Evolutionary conservation across 2,797 vertebrate species (phyloP), one percentile per base, ranked within the genome.

Genomic region (Chloroceryle inda): DNA sequence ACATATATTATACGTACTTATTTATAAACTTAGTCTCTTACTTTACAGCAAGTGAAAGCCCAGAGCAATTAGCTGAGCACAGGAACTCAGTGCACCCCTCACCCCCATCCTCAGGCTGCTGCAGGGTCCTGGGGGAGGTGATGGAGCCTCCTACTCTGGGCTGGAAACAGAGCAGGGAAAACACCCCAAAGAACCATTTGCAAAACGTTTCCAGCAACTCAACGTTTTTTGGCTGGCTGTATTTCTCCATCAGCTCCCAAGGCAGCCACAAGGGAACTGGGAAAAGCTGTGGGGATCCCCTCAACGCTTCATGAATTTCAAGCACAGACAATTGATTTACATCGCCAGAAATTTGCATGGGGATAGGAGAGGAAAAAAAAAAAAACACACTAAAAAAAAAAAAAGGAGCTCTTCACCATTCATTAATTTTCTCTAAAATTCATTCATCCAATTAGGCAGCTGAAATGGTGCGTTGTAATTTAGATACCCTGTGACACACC

Each of bases 381-480:
- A 62, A 86, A 73, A 49, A 52, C 2, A 14, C 16, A 40, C 11
- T 7, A 6, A 19, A 26, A 9, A 17, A 55, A 53, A 9, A 62
- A 83, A 88, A 69, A 58, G 1, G 23, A 66, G 50, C 85, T 93
- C 85, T 93, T 96, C 83, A 88, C 84, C 95, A 94, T 94, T 96
- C 96, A 96, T 97, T 96, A 95, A 86, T 95, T 95, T 79, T 64
- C 45, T 95, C 92, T 73, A 75, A 75, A 93, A 94, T 94, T 96
- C 96, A 93, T 93, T 95, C 94, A 96, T 90, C 83, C 92, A 94
- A 94, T 95, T 94, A 95, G 76, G 95, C 88, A 95, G 94, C 91
- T 92, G 92, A 92, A 95, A 95, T 85, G 83, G 82, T 9, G 92
- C 7, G 42, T 72, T 88, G 88, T 94, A 86, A 96, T 92, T 96